Conservation (phyloP, 2,113 vertebrate species). For the Azemiops feae region DNA sequence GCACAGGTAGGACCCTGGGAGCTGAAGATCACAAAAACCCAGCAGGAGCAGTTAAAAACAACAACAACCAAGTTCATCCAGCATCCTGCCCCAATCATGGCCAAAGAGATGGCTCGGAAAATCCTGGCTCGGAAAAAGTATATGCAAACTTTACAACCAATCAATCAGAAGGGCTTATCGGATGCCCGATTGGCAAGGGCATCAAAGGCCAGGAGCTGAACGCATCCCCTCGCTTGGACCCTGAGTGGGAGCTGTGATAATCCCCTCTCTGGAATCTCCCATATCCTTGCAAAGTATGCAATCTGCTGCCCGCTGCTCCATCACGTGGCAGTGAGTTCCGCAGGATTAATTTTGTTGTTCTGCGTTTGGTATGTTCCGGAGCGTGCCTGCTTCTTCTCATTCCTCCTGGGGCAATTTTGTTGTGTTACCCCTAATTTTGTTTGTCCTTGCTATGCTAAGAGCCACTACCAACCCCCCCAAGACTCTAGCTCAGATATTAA, state of each 20-base stretch:
- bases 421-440: neutral
- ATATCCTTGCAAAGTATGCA: neutral
- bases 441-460: neutral
- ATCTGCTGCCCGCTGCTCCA: neutral
- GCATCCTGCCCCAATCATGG: neutral
- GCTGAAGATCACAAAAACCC: neutral
- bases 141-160: neutral
- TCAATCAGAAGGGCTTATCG: neutral
- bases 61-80: neutral
- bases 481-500: neutral
- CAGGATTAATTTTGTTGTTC: neutral
- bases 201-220: neutral
- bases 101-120: neutral
- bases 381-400: neutral
- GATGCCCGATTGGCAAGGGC: neutral
- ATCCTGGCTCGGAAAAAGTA: neutral
- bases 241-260: neutral
- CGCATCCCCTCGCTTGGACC: neutral
- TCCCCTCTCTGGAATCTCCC: neutral
- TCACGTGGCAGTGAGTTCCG: neutral
- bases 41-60: neutral
- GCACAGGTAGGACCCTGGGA: too few relatives aligned
- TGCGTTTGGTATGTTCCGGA: fast-evolving
- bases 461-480: neutral
- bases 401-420: neutral